phyloP scores from a whole-genome alignment of 2,888 invertebrate species.

The Acleris literana region DNA sequence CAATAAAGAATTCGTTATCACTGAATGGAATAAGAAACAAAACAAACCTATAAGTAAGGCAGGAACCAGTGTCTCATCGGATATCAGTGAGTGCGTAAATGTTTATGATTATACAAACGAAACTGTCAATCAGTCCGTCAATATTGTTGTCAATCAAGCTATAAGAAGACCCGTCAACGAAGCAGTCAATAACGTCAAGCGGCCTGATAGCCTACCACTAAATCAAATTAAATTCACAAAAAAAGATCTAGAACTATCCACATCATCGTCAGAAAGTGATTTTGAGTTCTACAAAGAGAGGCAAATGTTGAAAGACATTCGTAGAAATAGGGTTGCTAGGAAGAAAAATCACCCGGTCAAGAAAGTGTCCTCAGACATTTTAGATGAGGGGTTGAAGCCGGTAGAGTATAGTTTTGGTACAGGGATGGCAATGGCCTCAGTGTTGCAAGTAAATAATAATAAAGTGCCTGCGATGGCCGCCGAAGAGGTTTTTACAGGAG shows the following conservation, averaged over 20 bases:
- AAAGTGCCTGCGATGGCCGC: constrained; percentile 55
- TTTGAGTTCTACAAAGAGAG: constrained; percentile 55
- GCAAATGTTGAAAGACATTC: constrained; percentile 60
- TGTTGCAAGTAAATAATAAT: constrained; percentile 63
- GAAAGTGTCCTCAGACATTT: constrained; percentile 50
- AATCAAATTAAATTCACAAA: constrained; percentile 56
- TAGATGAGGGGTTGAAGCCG: constrained; percentile 72
- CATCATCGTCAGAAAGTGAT: constrained; percentile 68
- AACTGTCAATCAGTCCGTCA: constrained; percentile 40
- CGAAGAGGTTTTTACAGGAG: constrained; percentile 75
- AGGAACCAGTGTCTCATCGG: constrained; percentile 51
- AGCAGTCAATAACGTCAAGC: constrained; percentile 25
- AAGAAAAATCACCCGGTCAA: constrained; percentile 64
- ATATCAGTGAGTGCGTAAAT: constrained; percentile 45
- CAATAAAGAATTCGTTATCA: constrained; percentile 47
- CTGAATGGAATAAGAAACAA: constrained; percentile 57
- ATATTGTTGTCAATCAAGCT: constrained; percentile 37
- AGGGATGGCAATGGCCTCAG: constrained; percentile 77
- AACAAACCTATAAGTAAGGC: constrained; percentile 52
- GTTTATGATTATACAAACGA: constrained; percentile 47
- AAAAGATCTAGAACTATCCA: constrained; percentile 63
- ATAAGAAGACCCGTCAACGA: constrained; percentile 29
- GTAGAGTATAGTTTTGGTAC: constrained; percentile 78
- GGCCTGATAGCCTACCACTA: constrained; percentile 31
- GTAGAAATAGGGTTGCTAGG: constrained; percentile 62